Percentiles rank a stretch among this genome's conserved stretches.
Conservation (phyloP, 2,113 vertebrate genomes). For the Heteronetta atricapilla region DNA sequence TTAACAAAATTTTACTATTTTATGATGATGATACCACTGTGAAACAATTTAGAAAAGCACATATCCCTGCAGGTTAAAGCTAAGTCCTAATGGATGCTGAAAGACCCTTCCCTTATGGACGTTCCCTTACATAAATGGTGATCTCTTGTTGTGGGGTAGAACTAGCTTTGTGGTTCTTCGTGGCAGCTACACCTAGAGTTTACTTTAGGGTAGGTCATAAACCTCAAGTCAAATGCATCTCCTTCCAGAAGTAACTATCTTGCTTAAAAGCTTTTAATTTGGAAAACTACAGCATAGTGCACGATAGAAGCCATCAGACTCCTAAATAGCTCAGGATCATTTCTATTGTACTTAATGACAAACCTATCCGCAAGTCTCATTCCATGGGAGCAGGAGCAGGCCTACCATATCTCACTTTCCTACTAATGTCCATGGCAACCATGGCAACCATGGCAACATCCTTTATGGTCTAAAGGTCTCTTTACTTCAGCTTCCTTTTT, state of each 20-base stretch:
- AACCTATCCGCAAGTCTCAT: neutral
- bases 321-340: neutral
- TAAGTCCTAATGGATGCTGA: neutral
- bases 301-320: neutral
- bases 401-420: neutral
- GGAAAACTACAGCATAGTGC: neutral
- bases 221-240: neutral
- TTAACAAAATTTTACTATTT: neutral
- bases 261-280: neutral
- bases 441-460: neutral
- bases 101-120: neutral
- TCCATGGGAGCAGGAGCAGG: neutral
- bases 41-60: neutral
- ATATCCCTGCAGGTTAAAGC: neutral
- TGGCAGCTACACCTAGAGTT: neutral
- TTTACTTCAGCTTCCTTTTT: constrained; percentile 32
- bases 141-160: neutral
- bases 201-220: neutral
- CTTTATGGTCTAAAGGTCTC: neutral
- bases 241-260: neutral
- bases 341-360: neutral
- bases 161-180: neutral
- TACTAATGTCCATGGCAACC: neutral
- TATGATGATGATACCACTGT: neutral
- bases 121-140: neutral